Evolutionary conservation across 2,888 invertebrate genomes (phyloP).

Genomic region (Digitonthophagus gazella): DNA sequence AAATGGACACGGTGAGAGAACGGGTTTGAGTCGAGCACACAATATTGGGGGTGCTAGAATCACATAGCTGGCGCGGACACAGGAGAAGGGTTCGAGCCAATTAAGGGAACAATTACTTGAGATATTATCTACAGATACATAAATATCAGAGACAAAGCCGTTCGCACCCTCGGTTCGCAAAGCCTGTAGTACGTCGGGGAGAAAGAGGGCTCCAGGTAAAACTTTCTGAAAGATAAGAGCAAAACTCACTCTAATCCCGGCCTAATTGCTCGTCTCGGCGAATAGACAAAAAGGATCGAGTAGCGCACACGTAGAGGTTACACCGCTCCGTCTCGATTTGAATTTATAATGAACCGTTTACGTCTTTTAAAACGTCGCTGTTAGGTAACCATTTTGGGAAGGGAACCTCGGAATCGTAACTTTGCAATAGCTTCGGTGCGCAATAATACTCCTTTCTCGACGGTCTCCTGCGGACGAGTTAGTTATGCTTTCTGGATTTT

Average conservation of each 20-base stretch:
- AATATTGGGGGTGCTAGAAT: background rate
- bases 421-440: background rate
- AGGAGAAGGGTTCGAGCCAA: conserved; percentile 39
- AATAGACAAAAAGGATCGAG: no score
- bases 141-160: conserved; percentile 41
- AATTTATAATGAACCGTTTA: background rate
- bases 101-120: conserved; percentile 48
- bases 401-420: background rate
- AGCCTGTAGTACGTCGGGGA: background rate
- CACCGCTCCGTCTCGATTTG: background rate
- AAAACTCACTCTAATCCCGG: background rate
- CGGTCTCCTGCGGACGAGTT: background rate
- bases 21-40: background rate
- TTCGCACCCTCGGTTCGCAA: conserved; percentile 15
- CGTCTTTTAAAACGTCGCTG: no score
- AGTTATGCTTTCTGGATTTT: background rate
- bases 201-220: background rate
- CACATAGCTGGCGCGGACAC: background rate
- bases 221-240: background rate
- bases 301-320: no score
- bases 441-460: background rate
- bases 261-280: background rate
- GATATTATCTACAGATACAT: conserved; percentile 48
- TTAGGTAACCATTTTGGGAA: background rate
- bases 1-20: background rate